These are phyloP conservation scores for Chelidonichthys spinosus DNA, from an alignment of 2,797 vertebrate species.

Conservation along the genomic window DNA sequence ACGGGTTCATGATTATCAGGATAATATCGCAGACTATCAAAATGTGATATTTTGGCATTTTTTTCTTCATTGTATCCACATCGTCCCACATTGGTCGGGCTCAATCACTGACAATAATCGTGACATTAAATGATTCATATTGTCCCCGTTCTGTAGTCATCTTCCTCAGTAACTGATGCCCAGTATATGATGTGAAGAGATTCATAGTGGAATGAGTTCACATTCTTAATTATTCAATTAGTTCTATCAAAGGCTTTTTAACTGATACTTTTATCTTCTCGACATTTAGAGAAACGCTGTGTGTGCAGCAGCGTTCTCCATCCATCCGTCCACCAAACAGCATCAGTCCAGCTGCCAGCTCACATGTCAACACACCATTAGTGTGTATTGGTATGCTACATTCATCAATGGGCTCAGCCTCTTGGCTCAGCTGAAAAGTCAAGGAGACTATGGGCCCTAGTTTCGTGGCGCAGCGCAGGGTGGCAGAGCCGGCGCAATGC, in stretches of 20 bases:
- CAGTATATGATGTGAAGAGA: not conserved
- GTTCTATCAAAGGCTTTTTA: not conserved
- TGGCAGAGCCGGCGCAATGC: too few species aligned
- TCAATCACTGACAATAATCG: too few species aligned
- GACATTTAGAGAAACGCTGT: not conserved
- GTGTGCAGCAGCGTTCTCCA: not conserved
- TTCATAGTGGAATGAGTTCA: not conserved
- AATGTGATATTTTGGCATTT: too few species aligned
- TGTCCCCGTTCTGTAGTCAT: not conserved
- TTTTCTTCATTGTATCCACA: too few species aligned
- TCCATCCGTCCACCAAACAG: not conserved
- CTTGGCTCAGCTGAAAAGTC: slow-evolving; percentile 28
- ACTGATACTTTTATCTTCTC: not conserved
- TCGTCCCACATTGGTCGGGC: too few species aligned
- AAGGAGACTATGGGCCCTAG: too few species aligned
- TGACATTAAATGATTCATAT: too few species aligned
- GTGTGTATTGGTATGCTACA: slow-evolving; percentile 54
- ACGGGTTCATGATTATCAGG: too few species aligned
- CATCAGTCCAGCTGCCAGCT: slow-evolving; percentile 29
- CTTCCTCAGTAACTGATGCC: not conserved
- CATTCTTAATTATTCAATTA: not conserved
- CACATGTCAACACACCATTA: slow-evolving; percentile 67
- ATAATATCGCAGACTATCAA: too few species aligned
- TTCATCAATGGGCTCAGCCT: slow-evolving; percentile 48
- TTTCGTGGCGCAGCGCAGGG: too few species aligned